Conservation (phyloP, 2,113 vertebrate species). For the Ctenomys sociabilis region DNA sequence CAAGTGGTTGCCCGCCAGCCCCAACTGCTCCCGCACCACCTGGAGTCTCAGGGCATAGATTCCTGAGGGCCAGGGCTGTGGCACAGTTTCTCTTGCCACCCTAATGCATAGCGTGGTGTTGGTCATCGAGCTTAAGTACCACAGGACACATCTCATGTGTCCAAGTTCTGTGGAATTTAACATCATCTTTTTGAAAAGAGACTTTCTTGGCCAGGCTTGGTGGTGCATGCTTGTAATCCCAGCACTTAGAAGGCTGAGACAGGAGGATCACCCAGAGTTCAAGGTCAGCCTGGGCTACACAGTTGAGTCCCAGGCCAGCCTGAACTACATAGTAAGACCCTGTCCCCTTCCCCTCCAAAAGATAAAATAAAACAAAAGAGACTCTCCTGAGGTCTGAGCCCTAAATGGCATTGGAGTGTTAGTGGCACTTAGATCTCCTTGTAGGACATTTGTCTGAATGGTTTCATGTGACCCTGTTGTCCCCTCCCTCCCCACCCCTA, state of each 20-base stretch:
- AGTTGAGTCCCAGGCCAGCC: background rate
- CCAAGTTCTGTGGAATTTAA: background rate
- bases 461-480: background rate
- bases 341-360: background rate
- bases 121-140: background rate
- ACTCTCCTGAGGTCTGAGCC: background rate
- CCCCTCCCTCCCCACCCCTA: background rate
- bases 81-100: background rate
- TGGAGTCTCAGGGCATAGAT: fast-evolving
- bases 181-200: background rate
- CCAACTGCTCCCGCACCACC: fast-evolving
- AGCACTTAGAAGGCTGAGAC: too few species aligned
- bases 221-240: too few species aligned
- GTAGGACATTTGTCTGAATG: background rate
- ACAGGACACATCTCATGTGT: background rate
- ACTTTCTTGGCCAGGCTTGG: background rate
- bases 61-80: background rate
- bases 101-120: too few species aligned
- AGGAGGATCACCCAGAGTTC: too few species aligned
- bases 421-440: background rate
- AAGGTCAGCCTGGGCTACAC: background rate
- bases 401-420: too few species aligned
- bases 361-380: background rate
- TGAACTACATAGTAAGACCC: background rate
- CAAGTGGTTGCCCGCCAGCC: background rate